Evolutionary conservation across 2,113 vertebrate genomes (phyloP).

Genomic region (Epinephelus fuscoguttatus): DNA sequence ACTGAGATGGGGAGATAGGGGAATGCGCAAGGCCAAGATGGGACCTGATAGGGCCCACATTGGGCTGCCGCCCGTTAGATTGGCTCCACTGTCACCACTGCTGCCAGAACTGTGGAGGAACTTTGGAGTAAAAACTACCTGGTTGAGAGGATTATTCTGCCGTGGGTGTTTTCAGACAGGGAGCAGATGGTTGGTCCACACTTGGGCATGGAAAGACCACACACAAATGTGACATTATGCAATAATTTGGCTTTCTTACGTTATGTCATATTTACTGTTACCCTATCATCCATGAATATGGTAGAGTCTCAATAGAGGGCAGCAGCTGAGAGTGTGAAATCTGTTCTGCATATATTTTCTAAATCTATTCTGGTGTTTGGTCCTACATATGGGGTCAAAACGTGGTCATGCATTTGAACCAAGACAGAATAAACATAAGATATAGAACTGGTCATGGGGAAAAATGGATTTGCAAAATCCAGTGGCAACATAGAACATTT

Average conservation of each 20-base stretch:
- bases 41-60: slow-evolving; percentile 53
- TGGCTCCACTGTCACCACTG: slow-evolving; percentile 42
- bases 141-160: slow-evolving; percentile 32
- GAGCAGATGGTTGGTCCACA: slow-evolving; percentile 31
- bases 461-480: slow-evolving; percentile 28
- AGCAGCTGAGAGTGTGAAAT: neutral
- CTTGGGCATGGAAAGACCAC: slow-evolving; percentile 16
- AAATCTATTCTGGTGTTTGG: neutral
- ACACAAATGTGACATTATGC: slow-evolving; percentile 39
- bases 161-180: slow-evolving; percentile 37
- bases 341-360: neutral
- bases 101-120: slow-evolving; percentile 47
- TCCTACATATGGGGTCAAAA: slow-evolving; percentile 1
- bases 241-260: slow-evolving; percentile 32
- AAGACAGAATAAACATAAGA: neutral
- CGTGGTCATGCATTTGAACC: neutral
- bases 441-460: neutral
- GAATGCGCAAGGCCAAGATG: slow-evolving; percentile 62
- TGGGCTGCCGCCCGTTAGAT: slow-evolving; percentile 46
- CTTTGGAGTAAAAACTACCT: slow-evolving; percentile 37
- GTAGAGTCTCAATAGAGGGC: slow-evolving; percentile 1
- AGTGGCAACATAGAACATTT: neutral
- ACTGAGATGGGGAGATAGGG: slow-evolving; percentile 65
- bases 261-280: neutral
- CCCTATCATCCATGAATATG: slow-evolving; percentile 40